A percentile compares a stretch with the other conserved stretches of the same genome.
These are phyloP conservation scores for Helobdella robusta DNA, from an alignment of 2,888 invertebrate genomes.

Conservation along the genomic window DNA sequence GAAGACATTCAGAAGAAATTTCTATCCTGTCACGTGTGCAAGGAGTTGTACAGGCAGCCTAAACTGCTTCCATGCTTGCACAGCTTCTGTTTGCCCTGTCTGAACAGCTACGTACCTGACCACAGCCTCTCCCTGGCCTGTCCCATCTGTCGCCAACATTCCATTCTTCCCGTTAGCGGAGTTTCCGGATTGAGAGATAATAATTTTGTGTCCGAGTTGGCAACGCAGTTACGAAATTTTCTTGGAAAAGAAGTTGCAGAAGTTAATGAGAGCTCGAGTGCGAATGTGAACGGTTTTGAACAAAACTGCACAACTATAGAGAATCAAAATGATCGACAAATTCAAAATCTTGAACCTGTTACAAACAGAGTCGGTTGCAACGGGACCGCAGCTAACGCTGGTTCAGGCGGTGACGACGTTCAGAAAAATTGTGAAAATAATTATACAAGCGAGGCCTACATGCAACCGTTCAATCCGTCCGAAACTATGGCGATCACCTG, in stretches of 20 bases:
- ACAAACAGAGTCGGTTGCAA: background rate
- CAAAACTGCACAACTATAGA: background rate
- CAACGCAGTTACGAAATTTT: background rate
- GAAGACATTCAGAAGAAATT: conserved; percentile 29
- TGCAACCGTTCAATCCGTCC: background rate
- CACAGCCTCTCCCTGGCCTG: conserved; percentile 52
- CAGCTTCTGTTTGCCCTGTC: conserved; percentile 52
- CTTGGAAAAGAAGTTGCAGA: background rate
- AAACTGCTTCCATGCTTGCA: conserved; percentile 53
- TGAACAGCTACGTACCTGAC: conserved; percentile 50
- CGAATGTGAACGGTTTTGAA: background rate
- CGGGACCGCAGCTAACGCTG: background rate
- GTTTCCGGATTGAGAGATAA: conserved; percentile 51
- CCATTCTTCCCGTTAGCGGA: conserved; percentile 52
- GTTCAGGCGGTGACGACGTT: background rate
- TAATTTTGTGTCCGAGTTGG: conserved; percentile 49
- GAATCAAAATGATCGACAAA: background rate
- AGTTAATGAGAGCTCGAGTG: background rate
- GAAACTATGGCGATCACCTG: conserved; percentile 39
- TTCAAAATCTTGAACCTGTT: background rate
- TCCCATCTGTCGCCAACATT: conserved; percentile 52
- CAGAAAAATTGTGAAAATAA: too few relatives aligned
- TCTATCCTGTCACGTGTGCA: conserved; percentile 49
- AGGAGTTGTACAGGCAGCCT: conserved; percentile 44
- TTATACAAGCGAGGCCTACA: too few relatives aligned